These are phyloP conservation scores for Tholera decimalis DNA, from an alignment of 2,888 invertebrate genomes.

Conservation along the genomic window DNA sequence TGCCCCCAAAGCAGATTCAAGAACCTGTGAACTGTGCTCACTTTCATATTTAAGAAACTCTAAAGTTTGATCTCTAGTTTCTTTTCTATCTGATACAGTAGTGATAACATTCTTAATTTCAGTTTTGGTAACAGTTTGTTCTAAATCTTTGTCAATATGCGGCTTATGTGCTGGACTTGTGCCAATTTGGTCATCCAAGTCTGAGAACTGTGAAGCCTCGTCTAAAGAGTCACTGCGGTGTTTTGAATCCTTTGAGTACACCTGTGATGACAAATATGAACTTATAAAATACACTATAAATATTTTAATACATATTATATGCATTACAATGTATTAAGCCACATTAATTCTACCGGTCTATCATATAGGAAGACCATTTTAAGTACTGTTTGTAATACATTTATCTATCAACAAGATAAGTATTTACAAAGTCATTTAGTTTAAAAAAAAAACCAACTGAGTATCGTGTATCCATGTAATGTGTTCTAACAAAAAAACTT, in stretches of 20 bases:
- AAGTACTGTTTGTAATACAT: neutral
- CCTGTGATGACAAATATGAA: conserved; percentile 68
- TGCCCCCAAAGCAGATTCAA: conserved; percentile 65
- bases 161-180: conserved; percentile 84
- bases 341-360: neutral
- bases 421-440: conserved; percentile 4
- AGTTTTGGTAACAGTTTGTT: conserved; percentile 62
- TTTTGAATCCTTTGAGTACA: conserved; percentile 87
- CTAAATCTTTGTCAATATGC: conserved; percentile 71
- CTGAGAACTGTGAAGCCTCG: conserved; percentile 89
- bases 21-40: conserved; percentile 81
- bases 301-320: too few species aligned
- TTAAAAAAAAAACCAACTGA: neutral
- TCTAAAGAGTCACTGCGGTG: conserved; percentile 89
- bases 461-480: neutral
- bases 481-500: neutral
- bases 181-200: conserved; percentile 88
- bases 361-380: neutral
- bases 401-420: conserved; percentile 27
- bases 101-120: conserved; percentile 70
- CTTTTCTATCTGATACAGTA: conserved; percentile 64
- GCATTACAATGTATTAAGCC: too few species aligned
- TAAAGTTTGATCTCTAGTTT: conserved; percentile 75
- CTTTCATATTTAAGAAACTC: conserved; percentile 85
- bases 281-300: conserved; percentile 1